Evolutionary conservation across 2,888 invertebrate species (phyloP), one percentile per base, ranked within the genome.

Genomic region (Patella ulyssiponensis): DNA sequence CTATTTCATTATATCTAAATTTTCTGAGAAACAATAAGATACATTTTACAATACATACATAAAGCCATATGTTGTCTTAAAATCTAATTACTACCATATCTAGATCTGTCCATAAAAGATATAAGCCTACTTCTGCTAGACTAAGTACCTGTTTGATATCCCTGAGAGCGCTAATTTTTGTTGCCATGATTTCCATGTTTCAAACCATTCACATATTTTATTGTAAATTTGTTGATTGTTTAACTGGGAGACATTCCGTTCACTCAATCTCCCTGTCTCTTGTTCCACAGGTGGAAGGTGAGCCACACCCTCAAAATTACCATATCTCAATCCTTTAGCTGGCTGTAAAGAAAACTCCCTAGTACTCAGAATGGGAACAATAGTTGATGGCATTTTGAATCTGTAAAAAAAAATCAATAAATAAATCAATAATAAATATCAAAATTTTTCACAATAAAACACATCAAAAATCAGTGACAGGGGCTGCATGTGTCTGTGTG

Each of bases 151-250:
- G 80, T 90, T 87, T 14, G 86, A 86, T 75, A 90, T 84, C 14
- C 90, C 89, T 85, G 85, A 87, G 3, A 90, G 83, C 9, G 89
- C 76, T 15, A 86, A 84, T 73, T 83, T 85, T 78, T 89, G 88
- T 79, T 90, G 90, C 89, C 90, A 90, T 76, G 88, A 87, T 74
- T 84, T 79, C 90, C 90, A 90, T 56, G 81, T 75, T 17, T 86
- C 85, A 78, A 87, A 88, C 89, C 89, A 90, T 33, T 88, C 88
- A 77, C 84, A 83, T 11, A 90, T 82, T n/a, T 84, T 88, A 72
- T 85, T 84, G 77, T 84, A 88, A 52, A 88, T 87, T 77, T 88
- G 87, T 73, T 88, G 87, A 76, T 88, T 88, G 84, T 86, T 88
- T 7, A 88, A 77, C 15, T 78, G 79, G 44, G 86, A 86, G 75